A percentile compares a stretch with the other conserved stretches of the same genome.
These are phyloP conservation scores for Drosophila sucinea DNA, from an alignment of 1,140 invertebrate species.

Conservation along the genomic window DNA sequence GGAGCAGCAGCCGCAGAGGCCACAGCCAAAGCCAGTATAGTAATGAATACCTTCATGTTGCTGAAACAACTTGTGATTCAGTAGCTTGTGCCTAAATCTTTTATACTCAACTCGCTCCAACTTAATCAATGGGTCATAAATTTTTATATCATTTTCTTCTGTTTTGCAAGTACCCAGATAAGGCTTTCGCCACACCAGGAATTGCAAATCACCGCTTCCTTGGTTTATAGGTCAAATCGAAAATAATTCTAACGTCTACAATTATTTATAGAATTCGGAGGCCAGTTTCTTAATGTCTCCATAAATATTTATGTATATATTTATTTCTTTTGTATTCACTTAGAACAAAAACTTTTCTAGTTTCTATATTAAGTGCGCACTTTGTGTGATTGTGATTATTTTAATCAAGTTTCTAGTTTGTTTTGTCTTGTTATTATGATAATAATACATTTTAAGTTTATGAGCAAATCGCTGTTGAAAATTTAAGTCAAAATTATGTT, in stretches of 20 bases:
- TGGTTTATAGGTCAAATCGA: neutral
- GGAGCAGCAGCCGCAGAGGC: conserved; percentile 10
- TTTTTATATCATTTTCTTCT: neutral
- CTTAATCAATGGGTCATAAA: neutral
- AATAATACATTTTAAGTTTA: too few relatives aligned
- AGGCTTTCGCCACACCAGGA: neutral
- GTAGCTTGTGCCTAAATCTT: neutral
- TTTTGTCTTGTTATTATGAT: too few relatives aligned
- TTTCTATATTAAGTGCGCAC: too few relatives aligned
- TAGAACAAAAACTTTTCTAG: neutral
- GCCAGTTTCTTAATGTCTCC: neutral
- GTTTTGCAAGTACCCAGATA: neutral
- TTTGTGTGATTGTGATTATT: too few relatives aligned
- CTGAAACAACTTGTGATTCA: neutral
- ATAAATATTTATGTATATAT: neutral
- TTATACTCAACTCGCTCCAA: neutral
- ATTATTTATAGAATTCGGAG: neutral
- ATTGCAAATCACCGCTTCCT: neutral
- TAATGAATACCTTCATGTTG: conserved; percentile 8
- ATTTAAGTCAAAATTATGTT: too few relatives aligned
- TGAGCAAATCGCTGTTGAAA: too few relatives aligned
- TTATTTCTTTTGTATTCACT: neutral
- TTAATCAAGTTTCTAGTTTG: too few relatives aligned
- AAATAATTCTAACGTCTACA: neutral
- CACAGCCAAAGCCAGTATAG: conserved; percentile 2